Conservation (phyloP, 2,888 invertebrate species). For the Horisme vitalbata region DNA sequence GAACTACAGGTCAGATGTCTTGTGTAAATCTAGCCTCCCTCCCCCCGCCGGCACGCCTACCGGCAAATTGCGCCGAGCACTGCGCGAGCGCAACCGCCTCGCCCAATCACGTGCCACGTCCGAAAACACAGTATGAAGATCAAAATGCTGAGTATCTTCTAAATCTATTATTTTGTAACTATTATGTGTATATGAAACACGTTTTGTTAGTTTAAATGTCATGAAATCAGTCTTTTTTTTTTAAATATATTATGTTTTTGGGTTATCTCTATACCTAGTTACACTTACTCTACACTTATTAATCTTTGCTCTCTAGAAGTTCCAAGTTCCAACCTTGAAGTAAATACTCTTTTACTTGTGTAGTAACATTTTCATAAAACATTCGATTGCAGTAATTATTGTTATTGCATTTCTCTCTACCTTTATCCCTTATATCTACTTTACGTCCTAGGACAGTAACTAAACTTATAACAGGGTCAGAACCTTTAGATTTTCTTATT, state of each 20-base stretch:
- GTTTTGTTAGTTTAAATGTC: background rate
- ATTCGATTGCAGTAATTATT: constrained; percentile 6
- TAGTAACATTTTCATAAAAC: background rate
- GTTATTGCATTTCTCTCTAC: constrained; percentile 10
- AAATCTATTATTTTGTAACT: constrained; percentile 22
- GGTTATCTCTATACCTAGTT: too few relatives aligned
- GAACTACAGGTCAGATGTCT: constrained; percentile 35
- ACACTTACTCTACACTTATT: too few relatives aligned
- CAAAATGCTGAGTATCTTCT: constrained; percentile 45
- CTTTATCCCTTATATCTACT: constrained; percentile 18
- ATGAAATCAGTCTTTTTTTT: too few relatives aligned
- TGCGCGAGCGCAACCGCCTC: constrained; percentile 61
- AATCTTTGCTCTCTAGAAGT: too few relatives aligned
- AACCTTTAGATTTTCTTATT: constrained; percentile 62
- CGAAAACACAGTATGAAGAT: constrained; percentile 48
- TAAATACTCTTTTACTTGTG: background rate
- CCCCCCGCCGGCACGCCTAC: constrained; percentile 62
- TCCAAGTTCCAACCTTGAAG: too few relatives aligned
- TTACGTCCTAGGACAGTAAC: constrained; percentile 41
- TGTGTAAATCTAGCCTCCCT: constrained; percentile 39
- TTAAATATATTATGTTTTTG: too few relatives aligned
- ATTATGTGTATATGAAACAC: background rate
- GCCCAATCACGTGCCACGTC: constrained; percentile 59
- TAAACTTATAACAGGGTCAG: constrained; percentile 40
- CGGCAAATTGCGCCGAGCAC: constrained; percentile 60